Percentiles rank a stretch among this genome's conserved stretches.
phyloP scores from a whole-genome alignment of 2,113 vertebrate genomes.

The Cettia cetti region DNA sequence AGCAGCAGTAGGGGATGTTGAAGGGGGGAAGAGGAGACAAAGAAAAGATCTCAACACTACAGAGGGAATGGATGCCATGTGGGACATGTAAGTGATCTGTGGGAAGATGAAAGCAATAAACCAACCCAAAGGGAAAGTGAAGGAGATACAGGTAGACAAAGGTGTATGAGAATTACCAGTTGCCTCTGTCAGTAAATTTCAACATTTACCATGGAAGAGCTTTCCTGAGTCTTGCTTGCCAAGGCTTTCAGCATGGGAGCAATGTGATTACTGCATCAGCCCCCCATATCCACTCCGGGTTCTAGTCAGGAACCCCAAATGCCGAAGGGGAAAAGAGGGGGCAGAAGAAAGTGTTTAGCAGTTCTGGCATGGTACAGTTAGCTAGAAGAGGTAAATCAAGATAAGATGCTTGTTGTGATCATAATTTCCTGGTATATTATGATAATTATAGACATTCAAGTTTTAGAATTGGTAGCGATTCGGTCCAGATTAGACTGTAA shows the following conservation, averaged over 20 bases:
- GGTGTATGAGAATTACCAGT: neutral
- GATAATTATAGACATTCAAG: neutral
- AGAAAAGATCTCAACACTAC: neutral
- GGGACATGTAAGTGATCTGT: neutral
- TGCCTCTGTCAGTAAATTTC: neutral
- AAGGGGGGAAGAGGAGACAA: neutral
- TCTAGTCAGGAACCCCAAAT: neutral
- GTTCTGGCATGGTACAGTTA: neutral
- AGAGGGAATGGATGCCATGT: neutral
- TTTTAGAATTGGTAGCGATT: neutral
- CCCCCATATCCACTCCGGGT: rapidly evolving
- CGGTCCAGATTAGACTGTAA: neutral
- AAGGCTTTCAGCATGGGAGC: neutral
- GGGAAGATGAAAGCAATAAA: neutral
- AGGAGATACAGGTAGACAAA: neutral
- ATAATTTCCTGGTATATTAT: neutral
- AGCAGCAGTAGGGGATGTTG: neutral
- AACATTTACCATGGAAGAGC: neutral
- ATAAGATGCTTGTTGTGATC: neutral
- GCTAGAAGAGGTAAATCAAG: neutral
- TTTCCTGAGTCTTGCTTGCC: neutral
- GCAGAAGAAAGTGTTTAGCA: neutral
- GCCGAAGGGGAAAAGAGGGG: neutral
- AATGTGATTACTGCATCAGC: rapidly evolving
- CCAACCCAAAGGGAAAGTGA: neutral